phyloP scores from a whole-genome alignment of 2,888 invertebrate species.

The Icerya purchasi region DNA sequence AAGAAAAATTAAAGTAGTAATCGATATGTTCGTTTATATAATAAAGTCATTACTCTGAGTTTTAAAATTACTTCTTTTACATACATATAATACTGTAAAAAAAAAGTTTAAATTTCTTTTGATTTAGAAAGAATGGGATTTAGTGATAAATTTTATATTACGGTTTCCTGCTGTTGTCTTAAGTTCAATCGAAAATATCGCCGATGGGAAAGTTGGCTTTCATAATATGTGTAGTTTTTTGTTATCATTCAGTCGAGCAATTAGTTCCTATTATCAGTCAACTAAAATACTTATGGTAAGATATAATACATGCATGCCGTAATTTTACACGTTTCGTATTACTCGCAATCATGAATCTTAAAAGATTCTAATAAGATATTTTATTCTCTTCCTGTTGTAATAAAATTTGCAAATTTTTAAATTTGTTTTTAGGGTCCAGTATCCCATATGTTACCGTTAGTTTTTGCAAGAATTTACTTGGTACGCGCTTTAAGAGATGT shows the following conservation, averaged over 20 bases:
- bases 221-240: neutral
- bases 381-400: no score
- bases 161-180: neutral
- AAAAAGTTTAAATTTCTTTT: no score
- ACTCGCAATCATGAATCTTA: no score
- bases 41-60: no score
- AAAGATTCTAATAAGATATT: no score
- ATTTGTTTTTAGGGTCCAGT: conserved; percentile 35
- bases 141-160: neutral
- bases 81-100: no score
- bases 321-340: no score
- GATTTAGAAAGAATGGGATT: neutral
- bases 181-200: neutral
- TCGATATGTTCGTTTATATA: no score
- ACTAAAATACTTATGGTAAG: neutral
- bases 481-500: neutral
- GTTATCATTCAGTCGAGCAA: neutral
- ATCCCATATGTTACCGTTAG: conserved; percentile 39
- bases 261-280: neutral
- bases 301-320: no score
- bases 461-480: conserved; percentile 42
- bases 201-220: neutral
- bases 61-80: no score
- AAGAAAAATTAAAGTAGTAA: no score
- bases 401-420: conserved; percentile 10